phyloP scores from a whole-genome alignment of 2,888 invertebrate species.

The Labia minor region DNA sequence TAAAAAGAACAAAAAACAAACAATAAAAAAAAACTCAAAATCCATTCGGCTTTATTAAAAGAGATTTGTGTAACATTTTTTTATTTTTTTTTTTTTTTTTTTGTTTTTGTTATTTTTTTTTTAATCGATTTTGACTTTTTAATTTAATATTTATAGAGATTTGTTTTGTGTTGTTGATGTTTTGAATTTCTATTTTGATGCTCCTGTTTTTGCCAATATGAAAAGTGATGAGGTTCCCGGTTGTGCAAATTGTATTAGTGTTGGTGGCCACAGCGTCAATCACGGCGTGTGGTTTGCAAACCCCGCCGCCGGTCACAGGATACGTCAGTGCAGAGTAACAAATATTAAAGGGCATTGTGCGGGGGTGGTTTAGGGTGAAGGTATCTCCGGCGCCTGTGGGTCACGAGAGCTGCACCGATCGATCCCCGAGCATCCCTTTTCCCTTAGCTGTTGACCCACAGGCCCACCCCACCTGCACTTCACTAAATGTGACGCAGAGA shows the following conservation, averaged over 20 bases:
- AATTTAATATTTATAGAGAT: no score
- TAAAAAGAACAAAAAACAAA: no score
- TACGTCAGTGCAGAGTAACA: slow-evolving; percentile 13
- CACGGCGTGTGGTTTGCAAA: background rate
- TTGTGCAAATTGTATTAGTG: background rate
- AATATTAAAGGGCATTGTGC: slow-evolving; percentile 8
- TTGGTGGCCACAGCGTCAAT: slow-evolving; percentile 13
- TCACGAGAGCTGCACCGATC: background rate
- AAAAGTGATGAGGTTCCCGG: background rate
- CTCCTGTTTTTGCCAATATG: background rate
- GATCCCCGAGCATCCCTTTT: background rate
- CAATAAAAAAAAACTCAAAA: no score
- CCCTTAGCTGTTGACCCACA: slow-evolving; percentile 1
- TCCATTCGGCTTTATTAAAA: no score
- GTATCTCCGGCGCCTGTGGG: background rate
- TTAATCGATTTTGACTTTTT: no score
- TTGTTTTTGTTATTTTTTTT: no score
- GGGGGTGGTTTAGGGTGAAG: background rate
- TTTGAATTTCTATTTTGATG: background rate
- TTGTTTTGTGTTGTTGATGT: no score
- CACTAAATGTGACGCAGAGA: background rate
- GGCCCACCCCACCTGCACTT: background rate
- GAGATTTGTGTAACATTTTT: no score
- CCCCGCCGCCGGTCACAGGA: background rate
- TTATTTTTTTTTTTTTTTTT: no score